Evolutionary conservation across 2,888 invertebrate genomes (phyloP).

Genomic region (Pseudeuparius sepicola): DNA sequence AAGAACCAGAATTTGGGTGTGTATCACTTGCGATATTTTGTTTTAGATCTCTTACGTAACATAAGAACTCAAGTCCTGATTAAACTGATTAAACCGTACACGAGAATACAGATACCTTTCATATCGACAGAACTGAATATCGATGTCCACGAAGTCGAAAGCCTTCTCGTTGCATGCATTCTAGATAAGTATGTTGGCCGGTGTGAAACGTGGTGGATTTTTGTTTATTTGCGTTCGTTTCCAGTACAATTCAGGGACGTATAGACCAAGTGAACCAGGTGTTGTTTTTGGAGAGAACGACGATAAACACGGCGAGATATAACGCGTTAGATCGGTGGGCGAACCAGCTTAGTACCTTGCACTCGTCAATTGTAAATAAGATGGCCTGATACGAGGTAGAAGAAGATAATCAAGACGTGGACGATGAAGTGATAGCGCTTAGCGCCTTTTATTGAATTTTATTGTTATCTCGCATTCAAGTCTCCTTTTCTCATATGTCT

Average conservation of each 20-base stretch:
- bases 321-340: slow-evolving; percentile 95
- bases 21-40: too few species aligned
- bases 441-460: slow-evolving; percentile 19
- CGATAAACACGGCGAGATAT: slow-evolving; percentile 77
- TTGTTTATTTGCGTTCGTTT: slow-evolving; percentile 22
- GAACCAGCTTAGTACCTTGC: slow-evolving; percentile 76
- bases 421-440: slow-evolving; percentile 22
- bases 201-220: slow-evolving; percentile 3
- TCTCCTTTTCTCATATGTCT: slow-evolving; percentile 3
- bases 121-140: slow-evolving; percentile 93
- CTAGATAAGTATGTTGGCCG: slow-evolving; percentile 75
- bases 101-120: slow-evolving; percentile 94
- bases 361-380: slow-evolving; percentile 86
- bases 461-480: neutral
- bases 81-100: slow-evolving; percentile 95
- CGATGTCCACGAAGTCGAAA: slow-evolving; percentile 91
- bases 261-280: slow-evolving; percentile 94
- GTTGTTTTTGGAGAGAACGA: slow-evolving; percentile 72
- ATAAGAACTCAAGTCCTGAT: slow-evolving; percentile 96
- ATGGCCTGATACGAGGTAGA: slow-evolving; percentile 45
- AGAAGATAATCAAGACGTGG: slow-evolving; percentile 12
- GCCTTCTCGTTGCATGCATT: slow-evolving; percentile 93
- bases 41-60: slow-evolving; percentile 78
- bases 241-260: slow-evolving; percentile 73
- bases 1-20: too few species aligned